Evolutionary conservation across 2,113 vertebrate species (phyloP).

Genomic region (Muntiacus muntjak): DNA sequence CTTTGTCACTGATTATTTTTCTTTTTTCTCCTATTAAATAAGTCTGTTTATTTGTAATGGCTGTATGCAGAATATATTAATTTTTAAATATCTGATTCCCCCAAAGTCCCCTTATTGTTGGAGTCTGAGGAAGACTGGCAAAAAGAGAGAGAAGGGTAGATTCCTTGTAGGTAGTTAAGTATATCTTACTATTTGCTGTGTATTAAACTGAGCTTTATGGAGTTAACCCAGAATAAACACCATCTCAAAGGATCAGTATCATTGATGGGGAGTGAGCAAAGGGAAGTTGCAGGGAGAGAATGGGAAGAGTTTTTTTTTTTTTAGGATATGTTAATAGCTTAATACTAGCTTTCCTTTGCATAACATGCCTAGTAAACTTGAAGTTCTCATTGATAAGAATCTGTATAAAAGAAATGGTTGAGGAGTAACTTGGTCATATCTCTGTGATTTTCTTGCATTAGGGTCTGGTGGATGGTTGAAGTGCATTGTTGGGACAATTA

Average conservation of each 20-base stretch:
- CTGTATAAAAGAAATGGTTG: not conserved
- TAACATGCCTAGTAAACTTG: not conserved
- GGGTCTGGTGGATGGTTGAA: not conserved
- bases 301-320: not conserved
- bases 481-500: not conserved
- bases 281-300: not conserved
- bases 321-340: not conserved
- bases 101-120: not conserved
- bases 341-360: not conserved
- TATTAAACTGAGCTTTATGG: not conserved
- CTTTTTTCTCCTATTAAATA: not conserved
- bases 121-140: not conserved
- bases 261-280: not conserved
- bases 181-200: not conserved
- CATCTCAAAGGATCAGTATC: not conserved
- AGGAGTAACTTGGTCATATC: not conserved
- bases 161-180: not conserved
- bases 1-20: not conserved
- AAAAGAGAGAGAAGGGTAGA: not conserved
- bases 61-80: not conserved
- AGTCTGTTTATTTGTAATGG: constrained; percentile 6
- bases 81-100: not conserved
- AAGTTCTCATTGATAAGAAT: not conserved
- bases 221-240: not conserved
- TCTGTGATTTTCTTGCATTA: not conserved